These are phyloP conservation scores for Dasypogon diadema DNA, from an alignment of 2,888 invertebrate genomes.

Conservation along the genomic window DNA sequence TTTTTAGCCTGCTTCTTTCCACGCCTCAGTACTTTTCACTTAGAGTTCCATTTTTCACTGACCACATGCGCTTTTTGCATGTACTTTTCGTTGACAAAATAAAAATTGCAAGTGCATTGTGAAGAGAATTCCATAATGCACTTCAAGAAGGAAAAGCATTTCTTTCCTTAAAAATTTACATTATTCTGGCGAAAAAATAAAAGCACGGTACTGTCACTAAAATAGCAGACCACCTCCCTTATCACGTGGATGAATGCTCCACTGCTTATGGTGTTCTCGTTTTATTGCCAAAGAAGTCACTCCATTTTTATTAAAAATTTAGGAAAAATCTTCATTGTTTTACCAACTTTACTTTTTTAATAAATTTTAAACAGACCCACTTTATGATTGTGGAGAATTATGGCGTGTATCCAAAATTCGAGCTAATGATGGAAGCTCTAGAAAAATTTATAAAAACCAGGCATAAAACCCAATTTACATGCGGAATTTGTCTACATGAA, in stretches of 20 bases:
- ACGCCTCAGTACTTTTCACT: no score
- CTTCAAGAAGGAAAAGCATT: conserved; percentile 9
- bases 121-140: not conserved
- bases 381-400: no score
- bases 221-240: no score
- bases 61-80: no score
- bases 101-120: no score
- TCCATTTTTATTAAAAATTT: not conserved
- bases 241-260: not conserved
- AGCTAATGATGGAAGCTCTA: no score
- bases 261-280: not conserved
- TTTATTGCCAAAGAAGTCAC: not conserved
- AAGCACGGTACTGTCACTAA: not conserved
- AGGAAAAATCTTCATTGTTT: not conserved
- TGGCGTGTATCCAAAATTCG: not conserved
- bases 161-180: conserved; percentile 32
- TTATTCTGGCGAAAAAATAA: not conserved
- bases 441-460: no score
- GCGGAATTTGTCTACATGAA: not conserved
- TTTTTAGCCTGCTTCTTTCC: no score
- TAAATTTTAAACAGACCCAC: no score
- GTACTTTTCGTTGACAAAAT: no score
- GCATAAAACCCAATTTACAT: no score
- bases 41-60: no score
- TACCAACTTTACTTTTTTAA: not conserved